A percentile compares a stretch with the other conserved stretches of the same genome.
phyloP scores from a whole-genome alignment of 1,140 invertebrate species.

The Meloidogyne floridensis region DNA sequence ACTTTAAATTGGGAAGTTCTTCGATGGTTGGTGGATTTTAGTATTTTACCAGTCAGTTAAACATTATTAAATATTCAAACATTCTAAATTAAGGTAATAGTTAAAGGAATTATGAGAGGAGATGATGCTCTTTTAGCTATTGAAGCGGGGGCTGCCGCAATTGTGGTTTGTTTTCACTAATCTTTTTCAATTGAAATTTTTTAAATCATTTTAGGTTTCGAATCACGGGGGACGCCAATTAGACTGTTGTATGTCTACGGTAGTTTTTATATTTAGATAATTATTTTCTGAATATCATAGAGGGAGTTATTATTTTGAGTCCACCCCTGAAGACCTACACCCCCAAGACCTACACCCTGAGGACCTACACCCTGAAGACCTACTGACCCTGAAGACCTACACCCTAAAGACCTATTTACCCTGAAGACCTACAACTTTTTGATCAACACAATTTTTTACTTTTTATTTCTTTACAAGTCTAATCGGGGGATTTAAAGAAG shows the following conservation, averaged over 20 bases:
- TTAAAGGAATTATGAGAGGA: constrained; percentile 84
- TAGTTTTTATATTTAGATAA: constrained; percentile 66
- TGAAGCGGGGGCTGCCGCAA: constrained; percentile 76
- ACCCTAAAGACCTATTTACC: too few relatives aligned
- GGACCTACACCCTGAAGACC: too few relatives aligned
- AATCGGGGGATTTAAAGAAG: too few relatives aligned
- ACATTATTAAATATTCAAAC: constrained; percentile 10
- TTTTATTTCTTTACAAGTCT: too few relatives aligned
- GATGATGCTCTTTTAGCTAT: constrained; percentile 81
- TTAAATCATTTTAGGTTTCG: constrained; percentile 72
- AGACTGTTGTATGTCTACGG: constrained; percentile 80
- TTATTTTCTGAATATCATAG: too few relatives aligned
- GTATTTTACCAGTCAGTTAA: constrained; percentile 41
- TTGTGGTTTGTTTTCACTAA: constrained; percentile 88
- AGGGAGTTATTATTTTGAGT: too few relatives aligned
- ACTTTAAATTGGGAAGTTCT: constrained; percentile 82
- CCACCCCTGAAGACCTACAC: too few relatives aligned
- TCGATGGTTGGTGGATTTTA: constrained; percentile 73
- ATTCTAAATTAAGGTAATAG: constrained; percentile 75
- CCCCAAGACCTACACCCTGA: too few relatives aligned
- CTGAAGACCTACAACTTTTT: too few relatives aligned
- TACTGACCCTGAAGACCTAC: too few relatives aligned
- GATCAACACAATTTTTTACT: too few relatives aligned
- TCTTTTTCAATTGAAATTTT: constrained; percentile 73
- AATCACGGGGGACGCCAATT: constrained; percentile 88